Evolutionary conservation across 2,113 vertebrate genomes (phyloP).

Genomic region (Malaclemys terrapin): DNA sequence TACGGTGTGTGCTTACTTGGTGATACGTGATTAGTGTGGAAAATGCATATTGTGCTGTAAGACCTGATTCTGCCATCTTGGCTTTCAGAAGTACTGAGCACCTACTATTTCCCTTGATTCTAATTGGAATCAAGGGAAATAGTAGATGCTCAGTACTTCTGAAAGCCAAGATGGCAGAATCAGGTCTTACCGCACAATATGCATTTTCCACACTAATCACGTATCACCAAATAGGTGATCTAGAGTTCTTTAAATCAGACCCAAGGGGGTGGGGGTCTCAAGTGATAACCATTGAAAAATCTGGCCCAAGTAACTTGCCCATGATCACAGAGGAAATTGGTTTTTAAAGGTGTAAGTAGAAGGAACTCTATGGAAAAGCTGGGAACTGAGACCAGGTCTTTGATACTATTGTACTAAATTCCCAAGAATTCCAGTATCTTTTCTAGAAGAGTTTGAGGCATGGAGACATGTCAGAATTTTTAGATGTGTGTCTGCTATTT

Average conservation of each 20-base stretch:
- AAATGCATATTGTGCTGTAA: background rate
- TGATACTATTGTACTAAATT: background rate
- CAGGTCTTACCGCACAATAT: background rate
- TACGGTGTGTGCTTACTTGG: background rate
- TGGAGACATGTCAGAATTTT: background rate
- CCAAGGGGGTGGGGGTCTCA: background rate
- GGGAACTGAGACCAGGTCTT: background rate
- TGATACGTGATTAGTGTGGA: background rate
- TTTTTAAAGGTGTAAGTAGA: background rate
- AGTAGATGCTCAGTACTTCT: background rate
- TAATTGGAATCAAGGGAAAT: background rate
- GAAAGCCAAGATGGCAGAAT: background rate
- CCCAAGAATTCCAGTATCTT: fast-evolving
- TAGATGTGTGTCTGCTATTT: background rate
- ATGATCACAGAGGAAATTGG: background rate
- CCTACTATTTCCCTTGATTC: background rate
- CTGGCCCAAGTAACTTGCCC: background rate
- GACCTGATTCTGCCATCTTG: background rate
- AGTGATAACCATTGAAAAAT: background rate
- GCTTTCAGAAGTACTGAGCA: background rate
- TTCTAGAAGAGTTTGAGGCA: background rate
- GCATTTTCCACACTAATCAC: background rate
- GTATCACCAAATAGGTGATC: background rate
- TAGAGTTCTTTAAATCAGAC: background rate
- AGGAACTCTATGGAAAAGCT: background rate